Evolutionary conservation across 2,797 vertebrate species (phyloP).

Genomic region (Poecilia wingei): DNA sequence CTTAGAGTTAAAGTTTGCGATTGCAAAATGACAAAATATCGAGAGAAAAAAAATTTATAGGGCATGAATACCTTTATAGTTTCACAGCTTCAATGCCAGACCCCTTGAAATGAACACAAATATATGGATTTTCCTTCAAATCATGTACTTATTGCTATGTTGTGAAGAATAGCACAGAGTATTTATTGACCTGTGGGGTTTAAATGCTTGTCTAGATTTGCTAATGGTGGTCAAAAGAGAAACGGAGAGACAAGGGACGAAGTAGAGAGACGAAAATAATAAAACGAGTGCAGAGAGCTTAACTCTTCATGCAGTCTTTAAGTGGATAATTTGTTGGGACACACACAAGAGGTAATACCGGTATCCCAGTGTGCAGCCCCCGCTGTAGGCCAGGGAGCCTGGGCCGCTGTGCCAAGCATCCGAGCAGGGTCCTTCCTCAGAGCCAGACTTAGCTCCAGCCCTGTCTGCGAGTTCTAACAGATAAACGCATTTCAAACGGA

Average conservation of each 20-base stretch:
- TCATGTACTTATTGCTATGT: neutral
- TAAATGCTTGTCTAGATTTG: conserved; percentile 31
- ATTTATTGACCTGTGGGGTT: conserved; percentile 19
- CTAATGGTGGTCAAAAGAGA: conserved; percentile 15
- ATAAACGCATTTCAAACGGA: conserved; percentile 75
- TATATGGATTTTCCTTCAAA: neutral
- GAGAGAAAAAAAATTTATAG: neutral
- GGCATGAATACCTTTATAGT: neutral
- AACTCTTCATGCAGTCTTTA: conserved; percentile 55
- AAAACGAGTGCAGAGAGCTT: conserved; percentile 15
- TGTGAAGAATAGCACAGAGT: neutral
- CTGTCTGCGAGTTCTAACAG: conserved; percentile 64
- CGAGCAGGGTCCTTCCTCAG: conserved; percentile 61
- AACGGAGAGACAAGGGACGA: neutral
- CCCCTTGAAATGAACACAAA: neutral
- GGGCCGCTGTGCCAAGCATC: conserved; percentile 69
- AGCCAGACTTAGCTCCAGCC: conserved; percentile 63
- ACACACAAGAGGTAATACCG: conserved; percentile 61
- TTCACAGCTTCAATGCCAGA: neutral
- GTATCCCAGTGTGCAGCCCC: conserved; percentile 61
- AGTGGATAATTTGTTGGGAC: conserved; percentile 69
- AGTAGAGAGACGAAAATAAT: conserved; percentile 12
- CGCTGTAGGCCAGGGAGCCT: conserved; percentile 66
- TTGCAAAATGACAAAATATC: neutral
- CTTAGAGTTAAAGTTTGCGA: neutral